Evolutionary conservation across 2,888 invertebrate species (phyloP).

Genomic region (Phengaris alcon): DNA sequence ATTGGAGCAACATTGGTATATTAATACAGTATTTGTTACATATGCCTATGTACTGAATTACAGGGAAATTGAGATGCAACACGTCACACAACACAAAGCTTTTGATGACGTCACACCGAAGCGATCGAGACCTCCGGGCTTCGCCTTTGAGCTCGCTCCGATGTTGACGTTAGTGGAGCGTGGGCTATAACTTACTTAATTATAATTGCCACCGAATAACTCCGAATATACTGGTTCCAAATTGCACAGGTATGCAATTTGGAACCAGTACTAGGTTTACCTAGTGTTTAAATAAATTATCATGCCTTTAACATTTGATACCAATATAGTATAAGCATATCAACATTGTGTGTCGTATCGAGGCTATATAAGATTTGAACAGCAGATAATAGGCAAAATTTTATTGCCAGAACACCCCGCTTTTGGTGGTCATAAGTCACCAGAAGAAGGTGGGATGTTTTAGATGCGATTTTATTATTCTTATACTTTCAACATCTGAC

Average conservation of each 20-base stretch:
- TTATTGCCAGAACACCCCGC: no score
- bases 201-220: neutral
- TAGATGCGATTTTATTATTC: no score
- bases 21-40: neutral
- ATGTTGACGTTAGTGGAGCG: neutral
- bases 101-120: slow-evolving; percentile 16
- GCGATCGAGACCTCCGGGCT: slow-evolving; percentile 1
- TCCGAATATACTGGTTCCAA: neutral
- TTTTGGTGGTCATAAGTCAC: no score
- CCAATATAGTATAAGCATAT: neutral
- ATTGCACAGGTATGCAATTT: neutral
- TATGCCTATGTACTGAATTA: neutral
- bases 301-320: neutral
- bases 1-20: neutral
- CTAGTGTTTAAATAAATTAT: neutral
- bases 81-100: slow-evolving; percentile 5
- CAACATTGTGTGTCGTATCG: neutral
- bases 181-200: slow-evolving; percentile 13
- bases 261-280: neutral
- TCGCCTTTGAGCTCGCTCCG: neutral
- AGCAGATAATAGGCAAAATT: no score
- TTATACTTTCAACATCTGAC: no score
- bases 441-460: no score
- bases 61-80: slow-evolving; percentile 18
- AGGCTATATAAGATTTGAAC: no score